These are phyloP conservation scores for Passer domesticus DNA, from an alignment of 2,113 vertebrate species.

Conservation along the genomic window DNA sequence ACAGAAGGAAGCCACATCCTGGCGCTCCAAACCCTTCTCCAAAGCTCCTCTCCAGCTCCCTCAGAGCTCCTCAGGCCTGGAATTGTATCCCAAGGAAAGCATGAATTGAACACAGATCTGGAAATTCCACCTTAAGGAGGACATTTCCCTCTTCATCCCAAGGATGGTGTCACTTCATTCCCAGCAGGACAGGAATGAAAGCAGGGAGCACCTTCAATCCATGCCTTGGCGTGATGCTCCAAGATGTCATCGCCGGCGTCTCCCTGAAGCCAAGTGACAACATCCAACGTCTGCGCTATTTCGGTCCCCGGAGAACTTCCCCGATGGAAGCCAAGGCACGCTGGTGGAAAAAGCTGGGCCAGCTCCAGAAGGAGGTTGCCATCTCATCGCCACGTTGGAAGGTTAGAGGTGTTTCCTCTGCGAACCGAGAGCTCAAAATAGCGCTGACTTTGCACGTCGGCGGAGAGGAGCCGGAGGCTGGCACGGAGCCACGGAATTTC, in stretches of 20 bases:
- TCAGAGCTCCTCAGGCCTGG: background rate
- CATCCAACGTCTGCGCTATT: background rate
- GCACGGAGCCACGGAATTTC: background rate
- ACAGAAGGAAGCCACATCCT: background rate
- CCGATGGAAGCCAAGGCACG: background rate
- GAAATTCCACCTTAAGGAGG: background rate
- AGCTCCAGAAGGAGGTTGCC: conserved; percentile 2
- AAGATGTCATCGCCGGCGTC: background rate
- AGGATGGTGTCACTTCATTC: rapidly evolving
- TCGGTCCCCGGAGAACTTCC: background rate
- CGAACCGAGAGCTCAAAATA: background rate
- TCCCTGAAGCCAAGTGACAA: background rate
- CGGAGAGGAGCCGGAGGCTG: background rate
- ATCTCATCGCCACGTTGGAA: background rate
- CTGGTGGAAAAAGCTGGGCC: background rate
- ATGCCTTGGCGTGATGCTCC: background rate
- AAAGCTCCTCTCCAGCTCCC: background rate
- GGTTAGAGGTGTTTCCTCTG: conserved; percentile 9
- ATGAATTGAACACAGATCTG: rapidly evolving
- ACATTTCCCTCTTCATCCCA: rapidly evolving
- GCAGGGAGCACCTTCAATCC: background rate
- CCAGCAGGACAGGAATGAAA: background rate
- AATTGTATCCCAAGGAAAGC: background rate
- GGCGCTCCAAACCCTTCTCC: background rate
- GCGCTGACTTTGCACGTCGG: background rate